Conservation (phyloP, 53 echinoderm and acorn worm genomes). For the Mesocentrotus franciscanus region DNA sequence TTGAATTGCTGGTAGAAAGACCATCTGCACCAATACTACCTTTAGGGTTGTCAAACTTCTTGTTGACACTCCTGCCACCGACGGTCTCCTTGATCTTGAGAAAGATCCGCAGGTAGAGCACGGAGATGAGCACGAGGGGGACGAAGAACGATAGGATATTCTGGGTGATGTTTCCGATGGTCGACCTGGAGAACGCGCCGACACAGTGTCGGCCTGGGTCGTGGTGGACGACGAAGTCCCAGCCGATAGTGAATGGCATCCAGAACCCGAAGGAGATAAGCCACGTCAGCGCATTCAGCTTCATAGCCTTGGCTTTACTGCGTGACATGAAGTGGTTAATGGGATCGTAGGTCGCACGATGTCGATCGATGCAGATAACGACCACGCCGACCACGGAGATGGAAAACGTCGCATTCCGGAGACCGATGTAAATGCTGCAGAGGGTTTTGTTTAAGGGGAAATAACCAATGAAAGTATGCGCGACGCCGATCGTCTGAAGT, state of each 20-base stretch:
- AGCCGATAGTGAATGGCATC: constrained; percentile 48
- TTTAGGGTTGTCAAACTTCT: constrained; percentile 14
- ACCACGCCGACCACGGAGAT: constrained; percentile 50
- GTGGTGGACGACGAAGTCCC: constrained; percentile 47
- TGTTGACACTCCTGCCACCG: constrained; percentile 26
- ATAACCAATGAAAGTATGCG: constrained; percentile 10
- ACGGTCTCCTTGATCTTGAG: constrained; percentile 22
- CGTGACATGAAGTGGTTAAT: constrained; percentile 34
- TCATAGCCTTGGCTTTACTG: background rate
- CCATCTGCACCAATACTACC: background rate
- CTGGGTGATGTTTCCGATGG: background rate
- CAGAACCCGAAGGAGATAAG: constrained; percentile 27
- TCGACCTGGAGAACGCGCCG: background rate
- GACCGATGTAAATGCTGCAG: constrained; percentile 21
- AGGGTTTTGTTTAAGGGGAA: constrained; percentile 19
- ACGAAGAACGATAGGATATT: constrained; percentile 12
- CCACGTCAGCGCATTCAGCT: constrained; percentile 1
- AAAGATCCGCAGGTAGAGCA: constrained; percentile 50
- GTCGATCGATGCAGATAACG: constrained; percentile 39
- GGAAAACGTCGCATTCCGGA: constrained; percentile 24
- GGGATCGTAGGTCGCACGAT: constrained; percentile 57
- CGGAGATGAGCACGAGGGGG: constrained; percentile 37
- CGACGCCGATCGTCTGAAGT: background rate
- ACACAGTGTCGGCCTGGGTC: constrained; percentile 21
- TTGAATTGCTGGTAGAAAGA: constrained; percentile 29